Base-by-base conservation (phyloP, 1,140 invertebrate genomes). In the Ylistrum balloti region DNA sequence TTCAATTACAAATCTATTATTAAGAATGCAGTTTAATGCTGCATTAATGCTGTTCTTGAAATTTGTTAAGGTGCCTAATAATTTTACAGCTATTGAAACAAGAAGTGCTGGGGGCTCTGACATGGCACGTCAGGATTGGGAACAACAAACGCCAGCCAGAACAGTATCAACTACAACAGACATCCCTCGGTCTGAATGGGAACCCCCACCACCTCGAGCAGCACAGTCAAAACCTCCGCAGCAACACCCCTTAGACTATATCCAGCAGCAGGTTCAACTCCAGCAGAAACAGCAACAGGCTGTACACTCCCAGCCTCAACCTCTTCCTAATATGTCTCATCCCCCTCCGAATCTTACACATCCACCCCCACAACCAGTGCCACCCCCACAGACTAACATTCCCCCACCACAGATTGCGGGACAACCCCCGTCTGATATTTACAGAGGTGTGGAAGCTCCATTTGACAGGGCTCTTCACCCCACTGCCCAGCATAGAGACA, bases 171-270 rank as follows among this genome's bases (percentile, higher is more conserved):
- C 56, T 28, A 9, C 56, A 74, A 17, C 56, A 3, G 56, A 74
- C 28, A 74, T 74, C 5, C 56, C 90, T 33, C 86, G 45, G 20
- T 33, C 89, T 38, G 92, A 93, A 22, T 94, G 93, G 93, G 93
- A 94, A 28, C 89, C 93, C n/a, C 88, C 91, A 20, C 48, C 88
- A 22, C 90, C 90, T 86, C 48, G 85, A n/a, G 85, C 91, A 33
- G 35, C 45, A 5, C 38, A 74, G 20, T 74, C 56, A 1, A 90
- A 92, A 86, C 89, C 93, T 20, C 86, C 92, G 74, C 93, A 94
- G 88, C 95, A 92, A 92, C 95, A 93, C 93, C 95, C 91, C 89
- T 93, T 93, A 86, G 93, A 94, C 86, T 93, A 92, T 45, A 92
- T 92, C 10, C 92, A 94, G 32, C 92, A 94, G 48, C 94, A 94